phyloP scores from a whole-genome alignment of 92 coral and sea anemone species.

The Porites rus region DNA sequence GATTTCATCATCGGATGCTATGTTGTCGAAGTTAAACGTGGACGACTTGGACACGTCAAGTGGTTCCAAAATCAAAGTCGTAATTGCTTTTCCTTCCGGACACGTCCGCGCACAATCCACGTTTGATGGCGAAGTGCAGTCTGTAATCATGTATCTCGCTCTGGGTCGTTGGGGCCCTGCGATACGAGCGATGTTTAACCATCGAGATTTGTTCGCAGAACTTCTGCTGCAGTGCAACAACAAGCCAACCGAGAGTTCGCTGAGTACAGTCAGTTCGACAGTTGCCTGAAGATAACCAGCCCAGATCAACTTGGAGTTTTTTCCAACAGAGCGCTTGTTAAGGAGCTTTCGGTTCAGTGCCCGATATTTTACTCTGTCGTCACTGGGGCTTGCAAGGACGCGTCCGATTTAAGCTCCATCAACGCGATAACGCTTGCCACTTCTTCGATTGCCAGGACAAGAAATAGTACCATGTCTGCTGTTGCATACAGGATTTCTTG shows the following conservation, averaged over 20 bases:
- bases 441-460: not conserved
- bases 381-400: conserved; percentile 27
- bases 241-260: conserved; percentile 6
- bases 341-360: conserved; percentile 31
- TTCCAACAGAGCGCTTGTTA: conserved; percentile 25
- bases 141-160: conserved; percentile 9
- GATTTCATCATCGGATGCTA: not conserved
- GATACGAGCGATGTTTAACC: conserved; percentile 9
- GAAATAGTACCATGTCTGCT: not conserved
- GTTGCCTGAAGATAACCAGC: conserved; percentile 4
- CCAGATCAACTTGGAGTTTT: conserved; percentile 36
- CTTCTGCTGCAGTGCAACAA: not conserved
- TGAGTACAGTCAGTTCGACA: conserved; percentile 2
- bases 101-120: conserved; percentile 5
- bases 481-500: conserved; percentile 5
- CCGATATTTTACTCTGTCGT: conserved; percentile 18
- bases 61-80: conserved; percentile 15
- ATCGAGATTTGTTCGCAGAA: conserved; percentile 6
- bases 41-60: conserved; percentile 8
- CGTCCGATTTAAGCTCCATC: not conserved
- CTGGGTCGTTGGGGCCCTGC: conserved; percentile 25
- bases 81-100: conserved; percentile 23
- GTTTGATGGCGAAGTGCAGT: conserved; percentile 14
- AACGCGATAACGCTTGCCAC: conserved; percentile 5
- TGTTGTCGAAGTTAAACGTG: not conserved